Percentiles rank a stretch among this genome's conserved stretches.
phyloP scores from a whole-genome alignment of 2,888 invertebrate genomes.

The Drosophila kanekoi region DNA sequence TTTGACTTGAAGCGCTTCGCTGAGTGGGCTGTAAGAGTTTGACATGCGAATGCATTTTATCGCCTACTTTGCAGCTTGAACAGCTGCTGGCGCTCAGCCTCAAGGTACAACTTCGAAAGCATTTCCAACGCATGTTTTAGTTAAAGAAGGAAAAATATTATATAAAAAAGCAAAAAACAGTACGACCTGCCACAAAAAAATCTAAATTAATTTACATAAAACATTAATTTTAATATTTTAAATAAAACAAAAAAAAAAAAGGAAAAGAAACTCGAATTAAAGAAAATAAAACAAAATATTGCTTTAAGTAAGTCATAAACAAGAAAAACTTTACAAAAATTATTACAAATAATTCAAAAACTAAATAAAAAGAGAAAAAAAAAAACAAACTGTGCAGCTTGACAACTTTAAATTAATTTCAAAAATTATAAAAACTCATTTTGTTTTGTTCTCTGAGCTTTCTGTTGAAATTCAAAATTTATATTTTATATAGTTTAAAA shows the following conservation, averaged over 20 bases:
- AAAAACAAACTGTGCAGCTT: conserved; percentile 50
- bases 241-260: conserved; percentile 48
- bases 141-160: conserved; percentile 29
- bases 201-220: conserved; percentile 51
- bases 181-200: conserved; percentile 75
- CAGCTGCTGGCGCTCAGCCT: background rate
- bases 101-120: conserved; percentile 3
- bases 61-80: conserved; percentile 11
- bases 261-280: conserved; percentile 11
- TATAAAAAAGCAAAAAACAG: conserved; percentile 47
- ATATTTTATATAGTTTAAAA: conserved; percentile 29
- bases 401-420: conserved; percentile 71
- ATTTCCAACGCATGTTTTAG: conserved; percentile 33
- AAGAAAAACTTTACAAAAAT: conserved; percentile 61
- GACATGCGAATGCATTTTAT: background rate
- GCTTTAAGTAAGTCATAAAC: conserved; percentile 72
- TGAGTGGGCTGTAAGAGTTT: conserved; percentile 18
- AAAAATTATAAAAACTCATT: conserved; percentile 55
- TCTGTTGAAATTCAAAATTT: conserved; percentile 70
- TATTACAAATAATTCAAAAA: conserved; percentile 77
- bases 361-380: conserved; percentile 19
- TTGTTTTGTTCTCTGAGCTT: conserved; percentile 50
- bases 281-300: conserved; percentile 43
- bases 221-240: conserved; percentile 58
- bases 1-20: conserved; percentile 16